Conservation (phyloP, 2,797 vertebrate genomes). For the Lepilemur ruficaudatus region DNA sequence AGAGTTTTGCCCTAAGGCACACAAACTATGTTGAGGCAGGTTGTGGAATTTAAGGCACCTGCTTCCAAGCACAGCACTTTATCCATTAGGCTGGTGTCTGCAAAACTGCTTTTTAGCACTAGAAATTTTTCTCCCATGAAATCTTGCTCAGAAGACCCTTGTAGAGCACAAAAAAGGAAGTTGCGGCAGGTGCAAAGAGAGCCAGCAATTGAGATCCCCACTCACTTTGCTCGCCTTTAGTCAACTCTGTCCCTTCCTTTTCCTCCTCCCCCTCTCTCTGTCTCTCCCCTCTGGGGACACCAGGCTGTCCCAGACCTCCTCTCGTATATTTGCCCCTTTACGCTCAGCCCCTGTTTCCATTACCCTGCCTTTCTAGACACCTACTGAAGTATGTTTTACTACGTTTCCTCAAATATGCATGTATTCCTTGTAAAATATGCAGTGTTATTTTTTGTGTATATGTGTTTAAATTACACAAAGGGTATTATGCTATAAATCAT, state of each 20-base stretch:
- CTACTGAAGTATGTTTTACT: neutral
- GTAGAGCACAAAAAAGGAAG: neutral
- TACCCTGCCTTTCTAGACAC: neutral
- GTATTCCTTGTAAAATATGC: neutral
- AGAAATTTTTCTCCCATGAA: neutral
- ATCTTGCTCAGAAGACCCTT: neutral
- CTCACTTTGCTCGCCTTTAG: neutral
- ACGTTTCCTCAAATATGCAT: neutral
- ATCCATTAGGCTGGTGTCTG: neutral
- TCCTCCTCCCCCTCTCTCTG: neutral
- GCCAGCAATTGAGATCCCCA: accelerated
- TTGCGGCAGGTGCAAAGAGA: neutral
- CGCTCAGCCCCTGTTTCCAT: neutral
- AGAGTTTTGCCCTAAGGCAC: neutral
- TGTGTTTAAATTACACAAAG: neutral
- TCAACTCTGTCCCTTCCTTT: neutral
- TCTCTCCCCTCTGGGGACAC: neutral
- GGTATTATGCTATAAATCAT: neutral
- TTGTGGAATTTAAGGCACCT: neutral
- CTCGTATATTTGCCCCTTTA: neutral
- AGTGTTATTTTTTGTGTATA: neutral
- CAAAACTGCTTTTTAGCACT: neutral
- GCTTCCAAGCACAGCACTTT: neutral
- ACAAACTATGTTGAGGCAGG: neutral
- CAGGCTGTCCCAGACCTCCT: neutral